Percentiles rank a stretch among this genome's conserved stretches.
phyloP scores from a whole-genome alignment of 2,113 vertebrate genomes.

The Baryphthengus martii region DNA sequence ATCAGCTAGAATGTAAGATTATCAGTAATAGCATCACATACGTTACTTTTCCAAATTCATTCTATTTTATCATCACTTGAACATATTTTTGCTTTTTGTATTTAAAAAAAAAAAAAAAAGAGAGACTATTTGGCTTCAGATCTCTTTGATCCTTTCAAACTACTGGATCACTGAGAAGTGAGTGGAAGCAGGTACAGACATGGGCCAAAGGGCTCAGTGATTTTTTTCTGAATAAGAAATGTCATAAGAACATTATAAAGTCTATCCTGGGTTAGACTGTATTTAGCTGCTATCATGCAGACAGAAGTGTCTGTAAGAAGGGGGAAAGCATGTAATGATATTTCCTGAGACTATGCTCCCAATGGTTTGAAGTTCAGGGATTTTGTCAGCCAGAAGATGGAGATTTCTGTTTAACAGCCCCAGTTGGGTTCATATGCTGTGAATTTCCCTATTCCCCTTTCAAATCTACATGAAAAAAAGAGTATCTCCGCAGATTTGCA shows the following conservation, averaged over 20 bases:
- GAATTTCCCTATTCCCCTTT: background rate
- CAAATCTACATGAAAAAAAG: background rate
- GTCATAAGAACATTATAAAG: background rate
- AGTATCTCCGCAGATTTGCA: background rate
- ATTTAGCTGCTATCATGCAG: background rate
- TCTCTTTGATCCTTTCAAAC: background rate
- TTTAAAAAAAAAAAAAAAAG: background rate
- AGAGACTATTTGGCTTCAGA: background rate
- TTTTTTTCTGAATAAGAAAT: background rate
- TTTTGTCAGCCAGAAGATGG: background rate
- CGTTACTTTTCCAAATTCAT: background rate
- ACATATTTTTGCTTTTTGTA: background rate
- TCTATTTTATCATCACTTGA: background rate
- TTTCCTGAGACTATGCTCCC: background rate
- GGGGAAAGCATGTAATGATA: background rate
- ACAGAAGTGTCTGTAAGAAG: background rate
- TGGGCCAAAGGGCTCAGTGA: background rate
- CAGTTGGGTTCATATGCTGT: background rate
- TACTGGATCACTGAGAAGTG: background rate
- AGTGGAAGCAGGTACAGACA: background rate
- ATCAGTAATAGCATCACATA: background rate
- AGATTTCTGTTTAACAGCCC: background rate
- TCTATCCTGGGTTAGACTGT: background rate
- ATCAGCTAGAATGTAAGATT: background rate
- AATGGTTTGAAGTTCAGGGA: background rate